A percentile compares a stretch with the other conserved stretches of the same genome.
phyloP scores from a whole-genome alignment of 1,140 invertebrate genomes.

The Drosophila nigromelanica region DNA sequence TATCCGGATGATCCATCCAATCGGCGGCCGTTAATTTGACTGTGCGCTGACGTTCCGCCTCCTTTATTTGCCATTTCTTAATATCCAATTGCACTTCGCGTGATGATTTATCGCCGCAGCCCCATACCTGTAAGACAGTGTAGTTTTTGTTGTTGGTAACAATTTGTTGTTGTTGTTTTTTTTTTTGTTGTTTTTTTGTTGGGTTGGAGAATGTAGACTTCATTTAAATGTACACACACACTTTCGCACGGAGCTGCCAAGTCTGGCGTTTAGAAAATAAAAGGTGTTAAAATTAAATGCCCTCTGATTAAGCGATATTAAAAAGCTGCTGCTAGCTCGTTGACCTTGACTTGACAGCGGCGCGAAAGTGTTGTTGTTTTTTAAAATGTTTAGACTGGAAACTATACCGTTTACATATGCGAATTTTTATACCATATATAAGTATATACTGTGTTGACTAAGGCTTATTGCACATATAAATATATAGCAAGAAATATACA shows the following conservation, averaged over 20 bases:
- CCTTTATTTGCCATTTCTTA: constrained; percentile 95
- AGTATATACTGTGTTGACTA: constrained; percentile 69
- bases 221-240: constrained; percentile 50
- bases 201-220: constrained; percentile 69
- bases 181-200: constrained; percentile 42
- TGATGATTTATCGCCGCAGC: constrained; percentile 90
- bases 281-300: not conserved
- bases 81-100: constrained; percentile 93
- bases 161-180: constrained; percentile 2
- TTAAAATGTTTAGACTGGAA: constrained; percentile 65
- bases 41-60: constrained; percentile 91
- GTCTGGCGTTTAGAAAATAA: not conserved
- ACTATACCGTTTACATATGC: constrained; percentile 46
- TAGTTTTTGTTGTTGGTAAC: constrained; percentile 73
- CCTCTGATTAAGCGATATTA: not conserved
- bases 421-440: constrained; percentile 66
- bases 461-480: constrained; percentile 70
- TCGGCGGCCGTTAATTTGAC: constrained; percentile 93
- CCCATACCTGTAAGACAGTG: constrained; percentile 89
- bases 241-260: constrained; percentile 4
- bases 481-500: constrained; percentile 67
- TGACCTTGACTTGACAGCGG: constrained; percentile 12
- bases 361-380: constrained; percentile 49
- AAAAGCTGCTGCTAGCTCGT: not conserved
- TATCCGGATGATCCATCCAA: constrained; percentile 96